A percentile compares a stretch with the other conserved stretches of the same genome.
phyloP scores from a whole-genome alignment of 2,888 invertebrate species.

The Andrena minutula region DNA sequence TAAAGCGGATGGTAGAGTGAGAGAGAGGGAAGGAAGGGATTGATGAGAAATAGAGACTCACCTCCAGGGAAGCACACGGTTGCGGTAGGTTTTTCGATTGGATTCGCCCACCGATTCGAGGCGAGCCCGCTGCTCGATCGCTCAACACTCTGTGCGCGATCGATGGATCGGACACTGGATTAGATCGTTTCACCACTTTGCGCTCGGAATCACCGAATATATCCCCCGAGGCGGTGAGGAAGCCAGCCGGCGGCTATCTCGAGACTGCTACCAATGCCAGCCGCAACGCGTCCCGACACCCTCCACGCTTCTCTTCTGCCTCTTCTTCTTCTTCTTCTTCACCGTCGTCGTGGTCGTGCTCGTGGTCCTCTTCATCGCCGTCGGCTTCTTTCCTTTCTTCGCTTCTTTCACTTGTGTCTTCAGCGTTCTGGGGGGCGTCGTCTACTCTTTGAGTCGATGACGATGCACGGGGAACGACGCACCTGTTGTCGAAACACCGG shows the following conservation, averaged over 20 bases:
- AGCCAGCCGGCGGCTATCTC: slow-evolving; percentile 85
- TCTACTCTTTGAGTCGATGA: background rate
- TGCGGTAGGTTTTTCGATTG: background rate
- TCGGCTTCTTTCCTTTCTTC: slow-evolving; percentile 45
- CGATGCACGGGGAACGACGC: slow-evolving; percentile 26
- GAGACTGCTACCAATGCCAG: slow-evolving; percentile 85
- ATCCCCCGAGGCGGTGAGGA: slow-evolving; percentile 81
- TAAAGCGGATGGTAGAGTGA: background rate
- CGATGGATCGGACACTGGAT: slow-evolving; percentile 62
- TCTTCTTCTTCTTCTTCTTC: slow-evolving; percentile 58
- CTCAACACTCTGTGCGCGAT: slow-evolving; percentile 44
- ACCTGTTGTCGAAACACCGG: slow-evolving; percentile 41
- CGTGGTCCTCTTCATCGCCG: slow-evolving; percentile 39
- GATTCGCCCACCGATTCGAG: background rate
- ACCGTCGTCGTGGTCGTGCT: slow-evolving; percentile 30
- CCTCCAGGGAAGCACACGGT: slow-evolving; percentile 52
- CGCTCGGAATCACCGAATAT: slow-evolving; percentile 82
- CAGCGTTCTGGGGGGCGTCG: background rate
- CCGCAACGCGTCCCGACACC: slow-evolving; percentile 81
- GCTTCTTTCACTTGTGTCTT: slow-evolving; percentile 28
- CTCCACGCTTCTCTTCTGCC: slow-evolving; percentile 70
- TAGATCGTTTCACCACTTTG: slow-evolving; percentile 77
- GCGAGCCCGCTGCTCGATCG: background rate
- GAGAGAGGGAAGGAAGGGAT: background rate
- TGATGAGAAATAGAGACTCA: slow-evolving; percentile 64